Evolutionary conservation across 64 coral and sea anemone species (phyloP), one percentile per base, ranked within the genome.

Genomic region (Stylophora pistillata): DNA sequence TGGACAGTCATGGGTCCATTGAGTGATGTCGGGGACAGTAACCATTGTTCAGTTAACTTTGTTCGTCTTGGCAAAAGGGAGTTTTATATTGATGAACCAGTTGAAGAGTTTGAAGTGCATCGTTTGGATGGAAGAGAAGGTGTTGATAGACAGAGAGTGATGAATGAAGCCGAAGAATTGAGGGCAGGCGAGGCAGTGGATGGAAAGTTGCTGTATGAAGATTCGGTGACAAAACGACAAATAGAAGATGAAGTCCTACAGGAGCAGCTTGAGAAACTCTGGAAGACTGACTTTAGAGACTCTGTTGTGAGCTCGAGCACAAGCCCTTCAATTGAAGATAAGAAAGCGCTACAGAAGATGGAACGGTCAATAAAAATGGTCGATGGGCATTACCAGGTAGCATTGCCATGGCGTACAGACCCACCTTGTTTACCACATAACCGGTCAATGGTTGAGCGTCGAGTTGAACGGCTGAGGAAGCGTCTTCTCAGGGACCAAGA

Each of bases 251-350:
- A 89, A 21, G 52, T 78, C 7, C 25, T 91, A 16, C 65, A 95
- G 57, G 85, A 86, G 74, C 93, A 95, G 57, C 73, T 91, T 63
- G 88, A 94, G 55, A 76, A 13, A 30, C 88, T 86, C 25, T 89
- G 87, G 87, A 72, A 76, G 37, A 89, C 92, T 21, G 88, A 90
- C 73, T 90, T 90, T 69, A 52, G 18, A 63, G 82, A 94, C 81
- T 86, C 93, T 26, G 75, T 86, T 79, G 75, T 86, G 27, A 58
- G 57, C 10, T 81, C 52, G 1, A 87, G 78, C 30, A 55, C 62
- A 26, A 55, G 74, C 47, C 47, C 61, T 78, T 94, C 81, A 34
- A 69, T 90, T 21, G 81, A 94, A 76, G 88, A 90, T 79, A 37
- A 64, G 52, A 76, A 18, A 72, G 74, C 47, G 12, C n/a, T 77